Base-by-base conservation (phyloP, 2,113 vertebrate species). In the Coturnix japonica region DNA sequence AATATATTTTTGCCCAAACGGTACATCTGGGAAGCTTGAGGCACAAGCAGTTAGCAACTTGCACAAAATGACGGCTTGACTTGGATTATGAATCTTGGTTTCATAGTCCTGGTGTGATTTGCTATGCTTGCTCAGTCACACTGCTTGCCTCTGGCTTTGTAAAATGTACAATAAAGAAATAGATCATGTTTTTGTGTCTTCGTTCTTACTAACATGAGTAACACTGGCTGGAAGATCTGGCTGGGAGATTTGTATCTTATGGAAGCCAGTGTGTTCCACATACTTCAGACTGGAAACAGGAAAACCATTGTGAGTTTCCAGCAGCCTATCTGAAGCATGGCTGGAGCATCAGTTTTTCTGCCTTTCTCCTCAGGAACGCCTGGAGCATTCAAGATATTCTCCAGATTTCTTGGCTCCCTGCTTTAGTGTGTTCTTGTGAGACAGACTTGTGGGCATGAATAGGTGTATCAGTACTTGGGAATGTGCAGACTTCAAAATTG, bases 1-100 rank as follows among this genome's bases (percentile, higher is more conserved):
- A 93, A 81, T 88, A n/a, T 89, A 65, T 96, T 97, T 97, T 97
- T 96, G 93, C 93, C 93, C 89, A 93, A 96, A 96, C 87, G 94
- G 69, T 96, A 67, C 86, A 90, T 97, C 92, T 97, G 96, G 94
- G 92, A 93, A 97, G 85, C 86, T 95, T 93, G 95, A 96, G 96
- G 93, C 95, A 96, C 63, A 28, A 94, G 85, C 96, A 94, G 51
- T 85, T 56, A 71, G 53, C 39, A 63, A 83, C 90, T 80, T 82
- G 44, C 43, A 39, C 19, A 66, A 74, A 91, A 69, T 94, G 92
- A 94, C 77, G 66, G 72, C 65, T 87, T 81, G 92, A 81, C 93
- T 91, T 92, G 73, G 20, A 69, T 82, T 88, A 79, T 57, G 89
- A 86, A 64, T 59, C 94, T 93, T 93, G 85, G 84, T 87, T 93